A percentile compares a stretch with the other conserved stretches of the same genome.
Evolutionary conservation across 2,797 vertebrate species (phyloP).

Genomic region (Ambastaia sidthimunki): DNA sequence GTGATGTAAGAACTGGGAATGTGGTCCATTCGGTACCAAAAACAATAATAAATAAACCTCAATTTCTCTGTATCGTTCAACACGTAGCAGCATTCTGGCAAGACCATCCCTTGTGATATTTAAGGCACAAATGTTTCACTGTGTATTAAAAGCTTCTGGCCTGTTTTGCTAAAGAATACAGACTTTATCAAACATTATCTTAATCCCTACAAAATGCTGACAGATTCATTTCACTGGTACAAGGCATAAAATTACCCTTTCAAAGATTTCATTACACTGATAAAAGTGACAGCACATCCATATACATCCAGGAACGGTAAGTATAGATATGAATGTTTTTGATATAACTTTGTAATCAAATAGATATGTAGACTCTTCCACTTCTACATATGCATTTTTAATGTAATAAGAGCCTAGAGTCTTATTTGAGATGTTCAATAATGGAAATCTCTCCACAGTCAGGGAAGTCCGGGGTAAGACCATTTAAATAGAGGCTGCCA

Average conservation of each 20-base stretch:
- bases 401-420: neutral
- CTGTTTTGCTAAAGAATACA: constrained; percentile 4
- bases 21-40: constrained; percentile 6
- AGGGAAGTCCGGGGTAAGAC: constrained; percentile 81
- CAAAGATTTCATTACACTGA: constrained; percentile 37
- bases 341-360: constrained; percentile 10
- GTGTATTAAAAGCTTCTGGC: constrained; percentile 27
- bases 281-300: constrained; percentile 9
- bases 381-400: neutral
- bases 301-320: neutral
- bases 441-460: constrained; percentile 83
- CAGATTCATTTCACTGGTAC: constrained; percentile 16
- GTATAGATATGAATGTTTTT: neutral
- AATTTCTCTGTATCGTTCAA: constrained; percentile 1
- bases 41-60: neutral
- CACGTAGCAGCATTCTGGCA: constrained; percentile 28
- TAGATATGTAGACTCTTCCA: neutral
- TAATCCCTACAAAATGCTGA: constrained; percentile 23
- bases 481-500: constrained; percentile 85
- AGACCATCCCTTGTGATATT: constrained; percentile 10
- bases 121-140: constrained; percentile 50
- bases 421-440: constrained; percentile 86
- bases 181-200: constrained; percentile 1
- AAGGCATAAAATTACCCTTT: constrained; percentile 36
- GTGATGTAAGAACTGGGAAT: neutral